Base-by-base conservation (phyloP, 2,888 invertebrate genomes). In the Rotaria sp. region DNA sequence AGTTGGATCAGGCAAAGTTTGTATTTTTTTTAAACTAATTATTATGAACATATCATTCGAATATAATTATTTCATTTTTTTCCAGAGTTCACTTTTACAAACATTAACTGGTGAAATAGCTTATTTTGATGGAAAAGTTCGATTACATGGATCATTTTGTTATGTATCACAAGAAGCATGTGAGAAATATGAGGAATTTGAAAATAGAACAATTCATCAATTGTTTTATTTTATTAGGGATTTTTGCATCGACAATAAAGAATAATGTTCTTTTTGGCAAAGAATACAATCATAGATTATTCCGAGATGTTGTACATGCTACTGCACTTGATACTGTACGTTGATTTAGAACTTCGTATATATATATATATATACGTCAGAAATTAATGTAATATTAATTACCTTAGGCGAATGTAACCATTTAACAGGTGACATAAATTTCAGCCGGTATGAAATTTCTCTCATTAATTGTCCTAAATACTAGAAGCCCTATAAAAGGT, bases 191-290 rank as follows among this genome's bases (percentile, higher is more conserved):
- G n/a, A n/a, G n/a, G n/a, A n/a, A n/a, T n/a, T n/a, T n/a, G n/a
- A n/a, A n/a, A n/a, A n/a, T n/a, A n/a, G n/a, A n/a, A n/a, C n/a
- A n/a, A n/a, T n/a, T n/a, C n/a, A n/a, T n/a, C n/a, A n/a, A n/a
- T n/a, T n/a, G n/a, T n/a, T n/a, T 18, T 13, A 50, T 50, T 50
- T 0, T 18, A 13, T 50, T 50, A 67, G 67, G 95, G 95, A 92
- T 94, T 50, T 92, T 93, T 88, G 93, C 93, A 84, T 93, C 93
- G 2, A 94, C 95, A 87, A 94, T 98, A 0, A 93, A 95, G 21
- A 96, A 97, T 89, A 98, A 98, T 91, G 95, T 98, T 88, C 91
- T 96, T 2, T 97, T 98, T 91, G 97, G 96, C 0, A 93, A 93
- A 89, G 92, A 93, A 87, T 93, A 92, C 88, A 92, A 93, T 87